Percentiles rank a stretch among this genome's conserved stretches.
Evolutionary conservation across 2,888 invertebrate species (phyloP).

Genomic region (Ormyrus pomaceus): DNA sequence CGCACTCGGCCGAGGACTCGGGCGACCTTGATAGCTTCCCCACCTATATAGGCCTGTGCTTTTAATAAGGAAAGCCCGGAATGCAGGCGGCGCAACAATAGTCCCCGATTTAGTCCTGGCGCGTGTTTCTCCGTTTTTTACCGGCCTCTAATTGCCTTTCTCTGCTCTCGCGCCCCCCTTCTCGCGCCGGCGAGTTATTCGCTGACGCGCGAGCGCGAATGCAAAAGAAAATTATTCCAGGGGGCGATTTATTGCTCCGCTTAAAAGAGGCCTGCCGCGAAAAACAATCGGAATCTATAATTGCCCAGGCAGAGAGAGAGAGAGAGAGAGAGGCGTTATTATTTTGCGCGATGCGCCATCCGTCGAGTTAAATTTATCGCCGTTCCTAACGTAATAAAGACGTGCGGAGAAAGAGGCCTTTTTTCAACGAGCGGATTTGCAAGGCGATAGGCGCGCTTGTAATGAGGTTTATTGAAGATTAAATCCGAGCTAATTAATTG

Average conservation of each 20-base stretch:
- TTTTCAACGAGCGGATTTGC: too few species aligned
- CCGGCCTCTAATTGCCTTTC: slow-evolving; percentile 49
- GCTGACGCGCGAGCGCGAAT: not conserved
- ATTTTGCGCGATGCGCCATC: too few species aligned
- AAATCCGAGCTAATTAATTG: too few species aligned
- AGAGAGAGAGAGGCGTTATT: too few species aligned
- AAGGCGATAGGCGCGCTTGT: too few species aligned
- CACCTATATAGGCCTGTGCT: not conserved
- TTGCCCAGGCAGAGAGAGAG: not conserved
- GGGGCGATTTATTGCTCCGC: slow-evolving; percentile 16
- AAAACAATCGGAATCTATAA: slow-evolving; percentile 3
- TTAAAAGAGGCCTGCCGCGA: not conserved
- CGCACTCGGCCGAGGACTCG: not conserved
- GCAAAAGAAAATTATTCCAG: slow-evolving; percentile 18
- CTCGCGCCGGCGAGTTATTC: slow-evolving; percentile 36
- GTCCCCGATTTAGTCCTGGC: slow-evolving; percentile 29
- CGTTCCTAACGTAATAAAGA: too few species aligned
- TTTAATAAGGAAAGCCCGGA: slow-evolving; percentile 26
- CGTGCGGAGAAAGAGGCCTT: too few species aligned
- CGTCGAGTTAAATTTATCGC: too few species aligned
- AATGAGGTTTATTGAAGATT: too few species aligned
- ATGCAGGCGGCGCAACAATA: slow-evolving; percentile 38
- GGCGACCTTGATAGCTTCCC: slow-evolving; percentile 39
- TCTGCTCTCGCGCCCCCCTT: slow-evolving; percentile 17
- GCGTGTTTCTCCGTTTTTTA: slow-evolving; percentile 25